These are phyloP conservation scores for Homarus americanus DNA, from an alignment of 1,140 invertebrate species.

Conservation along the genomic window DNA sequence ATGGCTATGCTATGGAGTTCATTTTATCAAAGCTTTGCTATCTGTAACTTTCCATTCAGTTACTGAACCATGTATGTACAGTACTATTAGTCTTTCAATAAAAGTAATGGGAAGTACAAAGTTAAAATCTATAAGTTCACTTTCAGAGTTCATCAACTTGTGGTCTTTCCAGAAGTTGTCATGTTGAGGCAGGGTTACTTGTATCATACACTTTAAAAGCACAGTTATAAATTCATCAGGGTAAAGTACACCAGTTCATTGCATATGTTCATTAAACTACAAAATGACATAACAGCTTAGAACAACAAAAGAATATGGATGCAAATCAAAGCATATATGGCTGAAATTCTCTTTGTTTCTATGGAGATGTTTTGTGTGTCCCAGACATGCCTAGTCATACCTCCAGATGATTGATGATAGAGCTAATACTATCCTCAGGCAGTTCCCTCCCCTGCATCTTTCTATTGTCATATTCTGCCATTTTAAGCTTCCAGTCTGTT, in stretches of 20 bases:
- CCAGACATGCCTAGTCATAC: constrained; percentile 1
- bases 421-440: constrained; percentile 5
- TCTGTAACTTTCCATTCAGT: no score
- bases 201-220: neutral
- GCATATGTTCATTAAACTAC: neutral
- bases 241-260: no score
- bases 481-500: constrained; percentile 26
- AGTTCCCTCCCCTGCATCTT: constrained; percentile 6
- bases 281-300: neutral
- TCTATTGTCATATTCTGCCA: constrained; percentile 46
- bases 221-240: neutral
- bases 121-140: no score
- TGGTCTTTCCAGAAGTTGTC: neutral
- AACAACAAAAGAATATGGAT: neutral
- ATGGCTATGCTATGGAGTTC: no score
- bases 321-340: constrained; percentile 20
- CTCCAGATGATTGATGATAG: constrained; percentile 2
- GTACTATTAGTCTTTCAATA: no score
- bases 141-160: neutral
- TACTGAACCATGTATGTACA: no score
- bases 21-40: no score
- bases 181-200: neutral
- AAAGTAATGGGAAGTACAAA: no score
- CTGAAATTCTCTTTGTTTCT: constrained; percentile 16
- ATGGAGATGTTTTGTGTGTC: neutral